Evolutionary conservation across 2,888 invertebrate genomes (phyloP), one percentile per base, ranked within the genome.

Genomic region (Drosophila kuntzei): DNA sequence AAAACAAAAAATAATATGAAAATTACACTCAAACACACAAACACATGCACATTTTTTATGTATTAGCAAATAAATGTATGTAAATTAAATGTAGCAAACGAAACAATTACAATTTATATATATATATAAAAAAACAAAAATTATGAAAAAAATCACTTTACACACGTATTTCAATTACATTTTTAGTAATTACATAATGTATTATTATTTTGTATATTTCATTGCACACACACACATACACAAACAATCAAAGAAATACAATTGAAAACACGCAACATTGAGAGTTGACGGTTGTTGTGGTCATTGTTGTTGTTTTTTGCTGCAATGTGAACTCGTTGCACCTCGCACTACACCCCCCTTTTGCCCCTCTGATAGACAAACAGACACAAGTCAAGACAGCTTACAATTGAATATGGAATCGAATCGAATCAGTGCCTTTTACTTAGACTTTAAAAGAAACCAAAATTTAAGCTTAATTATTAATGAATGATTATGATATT

Each of bases 131-230:
- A 53, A 29, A 47, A 47, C 27, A 46, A 34, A 58, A 25, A 34
- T 7, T 32, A 54, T 16, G 25, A 34, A 49, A 62, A 61, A 25
- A 59, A 49, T 27, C 27, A 47, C 50, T 50, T 37, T 47, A 61
- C 53, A 62, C 67, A 60, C 67, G 83, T 86, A 82, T 82, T 82
- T 86, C 67, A 83, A 80, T 86, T 83, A 86, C 80, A 83, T 69
- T 80, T 76, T 80, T 82, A 85, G 86, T 82, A 85, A 85, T 85
- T 78, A 82, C 76, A 76, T 85, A 66, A 85, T 82, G 86, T 85
- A 85, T 86, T 82, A 83, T 83, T 82, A 83, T 82, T 82, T 76
- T 76, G 76, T 76, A 76, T 76, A 76, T 72, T 75, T 76, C 77
- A 76, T 72, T 76, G 72, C 64, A 75, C 54, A 68, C 63, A 67